A percentile compares a stretch with the other conserved stretches of the same genome.
Evolutionary conservation across 1,140 invertebrate species (phyloP).

Genomic region (Brachionus angularis): DNA sequence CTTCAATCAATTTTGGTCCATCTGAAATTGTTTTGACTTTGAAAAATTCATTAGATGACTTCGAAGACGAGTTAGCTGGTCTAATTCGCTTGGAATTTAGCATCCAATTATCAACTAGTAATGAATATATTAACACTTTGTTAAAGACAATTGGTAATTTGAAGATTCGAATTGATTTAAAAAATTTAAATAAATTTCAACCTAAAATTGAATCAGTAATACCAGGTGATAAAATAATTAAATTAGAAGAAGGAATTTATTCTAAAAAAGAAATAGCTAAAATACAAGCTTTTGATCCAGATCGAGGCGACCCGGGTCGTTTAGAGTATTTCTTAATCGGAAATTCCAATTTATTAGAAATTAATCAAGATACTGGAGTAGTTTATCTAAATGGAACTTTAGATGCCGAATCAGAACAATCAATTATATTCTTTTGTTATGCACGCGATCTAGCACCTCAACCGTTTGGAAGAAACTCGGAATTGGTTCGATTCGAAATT

Average conservation of each 20-base stretch:
- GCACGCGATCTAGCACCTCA: conserved; percentile 27
- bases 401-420: conserved; percentile 8
- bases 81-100: neutral
- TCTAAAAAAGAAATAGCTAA: conserved; percentile 3
- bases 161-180: conserved; percentile 21
- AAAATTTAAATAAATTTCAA: conserved; percentile 36
- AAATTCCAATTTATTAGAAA: conserved; percentile 17
- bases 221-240: neutral
- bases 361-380: neutral
- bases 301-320: conserved; percentile 26
- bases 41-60: neutral
- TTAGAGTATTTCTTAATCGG: conserved; percentile 21
- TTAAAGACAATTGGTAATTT: conserved; percentile 19
- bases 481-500: conserved; percentile 25
- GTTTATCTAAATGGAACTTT: conserved; percentile 39
- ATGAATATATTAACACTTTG: conserved; percentile 26
- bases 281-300: conserved; percentile 9
- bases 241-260: conserved; percentile 16
- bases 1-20: conserved; percentile 30
- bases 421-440: conserved; percentile 22
- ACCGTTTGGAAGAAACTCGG: conserved; percentile 29
- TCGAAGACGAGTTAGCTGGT: neutral
- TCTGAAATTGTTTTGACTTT: conserved; percentile 9
- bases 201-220: conserved; percentile 24
- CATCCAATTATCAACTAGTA: neutral